A percentile compares a stretch with the other conserved stretches of the same genome.
Conservation (phyloP, 2,113 vertebrate species). For the human region DNA sequence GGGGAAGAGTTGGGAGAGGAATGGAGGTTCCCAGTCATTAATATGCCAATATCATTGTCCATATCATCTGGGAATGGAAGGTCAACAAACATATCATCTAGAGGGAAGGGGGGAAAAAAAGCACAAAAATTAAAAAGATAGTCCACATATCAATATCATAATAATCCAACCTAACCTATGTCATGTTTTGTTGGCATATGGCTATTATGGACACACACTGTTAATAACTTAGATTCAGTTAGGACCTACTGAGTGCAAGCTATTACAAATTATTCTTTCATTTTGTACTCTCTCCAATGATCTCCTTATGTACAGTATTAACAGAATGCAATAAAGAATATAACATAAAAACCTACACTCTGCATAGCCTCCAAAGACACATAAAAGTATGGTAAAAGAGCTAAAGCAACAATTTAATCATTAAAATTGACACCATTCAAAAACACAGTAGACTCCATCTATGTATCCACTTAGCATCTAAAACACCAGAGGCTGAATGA, state of each 20-base stretch:
- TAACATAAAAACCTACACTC: constrained; percentile 66
- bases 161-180: not conserved
- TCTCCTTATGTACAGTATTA: not conserved
- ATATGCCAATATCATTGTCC: constrained; percentile 97
- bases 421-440: constrained; percentile 80
- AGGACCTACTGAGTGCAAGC: not conserved
- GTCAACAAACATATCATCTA: constrained; percentile 96
- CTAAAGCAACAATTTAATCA: constrained; percentile 76
- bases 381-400: constrained; percentile 70
- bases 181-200: not conserved
- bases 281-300: not conserved
- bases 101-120: not conserved
- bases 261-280: not conserved
- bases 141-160: not conserved
- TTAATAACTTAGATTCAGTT: not conserved
- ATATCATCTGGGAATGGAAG: constrained; percentile 97
- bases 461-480: constrained; percentile 72
- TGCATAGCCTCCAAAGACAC: constrained; percentile 65
- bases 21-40: constrained; percentile 97
- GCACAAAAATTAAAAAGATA: not conserved
- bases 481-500: constrained; percentile 75
- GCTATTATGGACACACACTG: rapidly evolving
- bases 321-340: constrained; percentile 7
- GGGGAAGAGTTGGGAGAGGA: constrained; percentile 96
- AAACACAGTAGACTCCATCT: constrained; percentile 68